phyloP scores from a whole-genome alignment of 2,113 vertebrate genomes.

The Phocoena sinus region DNA sequence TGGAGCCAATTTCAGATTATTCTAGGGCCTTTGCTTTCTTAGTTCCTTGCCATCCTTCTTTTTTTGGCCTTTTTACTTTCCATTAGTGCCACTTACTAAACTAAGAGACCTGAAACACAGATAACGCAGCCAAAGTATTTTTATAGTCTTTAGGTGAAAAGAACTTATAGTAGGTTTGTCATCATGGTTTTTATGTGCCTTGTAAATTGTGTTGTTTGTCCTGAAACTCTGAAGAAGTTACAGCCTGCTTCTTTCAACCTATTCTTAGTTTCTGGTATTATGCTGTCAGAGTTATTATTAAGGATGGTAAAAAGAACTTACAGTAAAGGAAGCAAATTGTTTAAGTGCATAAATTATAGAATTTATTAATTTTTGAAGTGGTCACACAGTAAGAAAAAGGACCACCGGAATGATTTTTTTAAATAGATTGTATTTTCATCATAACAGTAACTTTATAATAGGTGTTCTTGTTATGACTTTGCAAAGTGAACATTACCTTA shows the following conservation, averaged over 20 bases:
- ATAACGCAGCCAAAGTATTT: slow-evolving; percentile 37
- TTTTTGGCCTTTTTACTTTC: slow-evolving; percentile 38
- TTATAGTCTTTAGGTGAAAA: slow-evolving; percentile 44
- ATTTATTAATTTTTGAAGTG: neutral
- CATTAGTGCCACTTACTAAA: slow-evolving; percentile 34
- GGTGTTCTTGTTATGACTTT: neutral
- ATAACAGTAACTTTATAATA: neutral
- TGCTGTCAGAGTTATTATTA: neutral
- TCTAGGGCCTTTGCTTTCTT: neutral
- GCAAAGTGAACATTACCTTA: neutral
- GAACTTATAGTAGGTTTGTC: neutral
- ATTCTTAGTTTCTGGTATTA: neutral
- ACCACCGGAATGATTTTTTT: neutral
- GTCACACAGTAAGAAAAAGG: neutral
- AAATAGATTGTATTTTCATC: neutral
- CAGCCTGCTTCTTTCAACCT: neutral
- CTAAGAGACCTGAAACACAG: slow-evolving; percentile 17
- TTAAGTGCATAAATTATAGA: neutral
- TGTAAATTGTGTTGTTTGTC: neutral
- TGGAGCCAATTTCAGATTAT: neutral
- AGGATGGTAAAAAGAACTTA: neutral
- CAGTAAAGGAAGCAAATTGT: neutral
- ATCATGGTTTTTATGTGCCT: slow-evolving; percentile 20
- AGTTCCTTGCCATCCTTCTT: slow-evolving; percentile 24
- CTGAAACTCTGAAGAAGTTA: neutral